Evolutionary conservation across 23 tunicate genomes (phyloP), one percentile per base, ranked within the genome.

Genomic region (Diplosoma virens): DNA sequence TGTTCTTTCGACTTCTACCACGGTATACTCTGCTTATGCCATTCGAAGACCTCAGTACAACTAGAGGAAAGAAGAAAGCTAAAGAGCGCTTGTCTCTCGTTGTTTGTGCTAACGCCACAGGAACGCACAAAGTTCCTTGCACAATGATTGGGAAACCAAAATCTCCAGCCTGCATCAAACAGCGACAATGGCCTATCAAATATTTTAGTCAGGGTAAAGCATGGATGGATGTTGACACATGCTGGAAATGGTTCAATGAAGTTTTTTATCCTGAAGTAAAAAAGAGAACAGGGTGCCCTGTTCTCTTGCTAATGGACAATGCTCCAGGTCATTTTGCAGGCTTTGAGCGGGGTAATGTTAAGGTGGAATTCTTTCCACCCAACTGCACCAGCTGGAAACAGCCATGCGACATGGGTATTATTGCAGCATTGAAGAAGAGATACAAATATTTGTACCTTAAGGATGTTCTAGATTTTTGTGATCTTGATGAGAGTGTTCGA

Each of bases 61-160:
- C n/a, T n/a, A n/a, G n/a, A n/a, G n/a, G n/a, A n/a, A n/a, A n/a
- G n/a, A n/a, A n/a, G n/a, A n/a, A n/a, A n/a, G n/a, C n/a, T n/a
- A n/a, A n/a, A 46, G 60, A 46, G 6, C 78, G 80, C 6, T 54
- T 46, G 60, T 32, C 66, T 59, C 72, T 77, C 30, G 29, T 59
- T 33, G 81, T 77, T 59, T 77, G 81, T 74, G 79, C 79, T 9
- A 74, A 74, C 33, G 79, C 79, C 79, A 74, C 79, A 25, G 79
- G 79, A 55, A 74, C 79, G 25, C 79, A 25, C 75, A 74, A 74
- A 56, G 26, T 74, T 56, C 33, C 79, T 6, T 77, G 71, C 72
- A 31, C 72, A 59, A 4, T 77, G 73, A 77, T 77, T 77, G 81
- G 81, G 33, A 77, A 77, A 72, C 81, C 23, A 66, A 47, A 77